Conservation (phyloP, 2,888 invertebrate genomes). For the Isoperla grammatica region DNA sequence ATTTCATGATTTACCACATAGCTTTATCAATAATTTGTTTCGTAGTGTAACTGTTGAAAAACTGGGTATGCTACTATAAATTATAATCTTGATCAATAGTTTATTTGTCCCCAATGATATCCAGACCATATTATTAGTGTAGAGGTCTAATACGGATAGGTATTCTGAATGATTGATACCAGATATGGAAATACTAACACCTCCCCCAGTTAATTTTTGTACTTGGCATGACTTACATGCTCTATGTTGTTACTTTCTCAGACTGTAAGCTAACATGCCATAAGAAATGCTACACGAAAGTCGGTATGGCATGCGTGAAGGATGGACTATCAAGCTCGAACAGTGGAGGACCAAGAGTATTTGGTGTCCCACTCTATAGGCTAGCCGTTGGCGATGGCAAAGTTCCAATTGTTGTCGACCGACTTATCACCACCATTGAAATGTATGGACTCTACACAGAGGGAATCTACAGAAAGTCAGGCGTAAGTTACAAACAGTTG, state of each 20-base stretch:
- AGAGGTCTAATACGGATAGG: too few relatives aligned
- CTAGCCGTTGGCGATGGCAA: constrained; percentile 69
- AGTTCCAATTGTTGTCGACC: constrained; percentile 83
- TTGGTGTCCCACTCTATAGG: constrained; percentile 72
- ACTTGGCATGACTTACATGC: too few relatives aligned
- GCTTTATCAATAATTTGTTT: too few relatives aligned
- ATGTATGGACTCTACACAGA: constrained; percentile 87
- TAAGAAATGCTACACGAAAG: constrained; percentile 85
- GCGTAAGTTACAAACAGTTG: constrained; percentile 52
- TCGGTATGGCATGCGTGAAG: constrained; percentile 53
- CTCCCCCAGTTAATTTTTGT: too few relatives aligned
- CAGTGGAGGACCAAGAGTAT: constrained; percentile 54
- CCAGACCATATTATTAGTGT: too few relatives aligned
- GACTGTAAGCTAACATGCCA: constrained; percentile 89
- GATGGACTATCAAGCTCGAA: constrained; percentile 8
- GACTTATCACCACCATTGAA: constrained; percentile 84
- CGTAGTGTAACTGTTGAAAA: too few relatives aligned
- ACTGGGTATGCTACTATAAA: too few relatives aligned
- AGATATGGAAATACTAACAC: too few relatives aligned
- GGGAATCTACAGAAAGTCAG: constrained; percentile 89
- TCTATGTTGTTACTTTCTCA: constrained; percentile 40
- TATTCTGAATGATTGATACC: too few relatives aligned
- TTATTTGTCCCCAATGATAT: too few relatives aligned
- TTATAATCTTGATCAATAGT: too few relatives aligned
- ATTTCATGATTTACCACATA: too few relatives aligned